Evolutionary conservation across 2,888 invertebrate genomes (phyloP).

Genomic region (Ernsta delagoae): DNA sequence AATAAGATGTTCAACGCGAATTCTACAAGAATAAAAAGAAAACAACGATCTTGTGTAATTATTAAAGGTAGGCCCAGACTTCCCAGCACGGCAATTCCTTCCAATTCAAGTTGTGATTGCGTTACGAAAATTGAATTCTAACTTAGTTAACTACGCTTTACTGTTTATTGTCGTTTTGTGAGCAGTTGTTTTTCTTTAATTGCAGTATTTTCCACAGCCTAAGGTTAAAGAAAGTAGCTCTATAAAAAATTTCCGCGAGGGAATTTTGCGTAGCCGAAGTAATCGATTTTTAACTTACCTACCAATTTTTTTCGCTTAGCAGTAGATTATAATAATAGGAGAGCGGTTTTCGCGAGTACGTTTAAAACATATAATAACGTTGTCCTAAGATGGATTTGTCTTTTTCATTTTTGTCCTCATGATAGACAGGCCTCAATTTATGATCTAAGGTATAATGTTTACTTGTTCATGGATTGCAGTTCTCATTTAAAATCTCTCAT

Average conservation of each 20-base stretch:
- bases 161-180: neutral
- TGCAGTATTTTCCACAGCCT: neutral
- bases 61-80: no score
- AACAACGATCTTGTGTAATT: no score
- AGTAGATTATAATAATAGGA: neutral
- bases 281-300: neutral
- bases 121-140: slow-evolving; percentile 21
- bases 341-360: no score
- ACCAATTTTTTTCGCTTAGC: neutral
- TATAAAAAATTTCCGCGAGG: neutral
- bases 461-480: no score
- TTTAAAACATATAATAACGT: no score
- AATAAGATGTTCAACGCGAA: no score
- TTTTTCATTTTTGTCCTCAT: no score
- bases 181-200: slow-evolving; percentile 7
- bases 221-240: neutral
- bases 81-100: neutral
- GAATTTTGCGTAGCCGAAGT: neutral
- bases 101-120: slow-evolving; percentile 9
- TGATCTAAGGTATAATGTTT: no score
- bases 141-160: slow-evolving; percentile 6
- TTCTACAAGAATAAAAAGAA: no score
- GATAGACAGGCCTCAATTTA: no score
- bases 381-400: no score
- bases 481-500: no score